Conservation (phyloP, 2,797 vertebrate genomes). For the Phalloptychus januarius region DNA sequence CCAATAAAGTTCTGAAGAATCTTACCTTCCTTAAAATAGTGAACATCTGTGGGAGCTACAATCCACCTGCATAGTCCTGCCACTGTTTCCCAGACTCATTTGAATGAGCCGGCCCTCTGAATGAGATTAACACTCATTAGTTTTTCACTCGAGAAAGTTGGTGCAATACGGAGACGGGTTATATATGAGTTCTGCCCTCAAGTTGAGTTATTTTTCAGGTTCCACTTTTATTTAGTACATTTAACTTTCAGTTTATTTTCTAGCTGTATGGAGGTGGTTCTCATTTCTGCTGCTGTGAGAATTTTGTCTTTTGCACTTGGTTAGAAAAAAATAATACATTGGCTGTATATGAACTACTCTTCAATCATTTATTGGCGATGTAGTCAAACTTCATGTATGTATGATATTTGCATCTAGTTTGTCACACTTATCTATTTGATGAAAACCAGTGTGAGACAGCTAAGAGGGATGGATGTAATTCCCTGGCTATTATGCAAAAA, state of each 20-base stretch:
- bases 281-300: neutral
- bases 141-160: neutral
- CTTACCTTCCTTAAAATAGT: conserved; percentile 8
- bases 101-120: neutral
- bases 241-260: neutral
- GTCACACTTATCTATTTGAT: neutral
- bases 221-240: neutral
- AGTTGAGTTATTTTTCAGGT: neutral
- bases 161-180: neutral
- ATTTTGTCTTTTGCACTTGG: neutral
- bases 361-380: neutral
- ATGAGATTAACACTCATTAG: neutral
- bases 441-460: neutral
- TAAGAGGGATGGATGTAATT: neutral
- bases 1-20: neutral
- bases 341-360: neutral
- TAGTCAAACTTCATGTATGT: neutral
- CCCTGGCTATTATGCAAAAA: neutral
- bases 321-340: neutral
- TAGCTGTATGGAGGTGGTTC: neutral
- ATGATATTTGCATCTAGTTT: conserved; percentile 13
- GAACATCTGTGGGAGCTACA: neutral
- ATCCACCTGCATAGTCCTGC: neutral
- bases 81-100: conserved; percentile 8
- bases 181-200: neutral